phyloP scores from a whole-genome alignment of 2,113 vertebrate genomes.

The Hydropotes inermis region DNA sequence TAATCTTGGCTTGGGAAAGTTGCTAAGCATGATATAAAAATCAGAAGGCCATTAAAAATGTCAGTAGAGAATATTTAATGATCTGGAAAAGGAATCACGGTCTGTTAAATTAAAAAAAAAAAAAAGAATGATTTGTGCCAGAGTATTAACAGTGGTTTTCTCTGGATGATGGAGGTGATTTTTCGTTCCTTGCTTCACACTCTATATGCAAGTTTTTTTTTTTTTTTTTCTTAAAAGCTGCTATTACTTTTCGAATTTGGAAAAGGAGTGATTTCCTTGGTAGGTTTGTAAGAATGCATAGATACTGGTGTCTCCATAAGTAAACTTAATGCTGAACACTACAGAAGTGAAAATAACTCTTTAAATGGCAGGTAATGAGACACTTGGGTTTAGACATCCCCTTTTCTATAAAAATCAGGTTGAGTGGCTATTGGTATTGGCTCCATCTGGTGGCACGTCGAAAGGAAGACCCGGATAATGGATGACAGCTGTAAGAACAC shows the following conservation, averaged over 20 bases:
- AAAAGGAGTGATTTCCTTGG: background rate
- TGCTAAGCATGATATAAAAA: conserved; percentile 55
- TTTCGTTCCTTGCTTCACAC: background rate
- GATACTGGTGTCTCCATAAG: background rate
- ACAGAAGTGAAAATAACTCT: background rate
- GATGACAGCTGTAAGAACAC: background rate
- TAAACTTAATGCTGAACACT: background rate
- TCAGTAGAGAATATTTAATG: background rate
- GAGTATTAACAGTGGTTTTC: background rate
- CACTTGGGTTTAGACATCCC: background rate
- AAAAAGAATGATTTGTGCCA: background rate
- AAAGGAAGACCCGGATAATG: background rate
- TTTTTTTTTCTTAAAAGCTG: background rate
- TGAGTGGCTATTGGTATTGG: background rate
- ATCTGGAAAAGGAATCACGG: background rate
- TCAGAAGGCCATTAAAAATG: conserved; percentile 43
- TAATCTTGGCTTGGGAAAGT: conserved; percentile 40
- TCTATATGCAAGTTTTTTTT: background rate
- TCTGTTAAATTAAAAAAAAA: background rate
- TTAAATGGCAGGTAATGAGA: background rate
- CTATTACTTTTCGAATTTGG: conserved; percentile 26
- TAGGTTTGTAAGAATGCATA: background rate
- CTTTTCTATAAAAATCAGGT: background rate
- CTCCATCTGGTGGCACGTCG: background rate
- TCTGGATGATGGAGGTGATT: background rate